phyloP scores from a whole-genome alignment of 2,888 invertebrate genomes.

The Xanthorhoe designata region DNA sequence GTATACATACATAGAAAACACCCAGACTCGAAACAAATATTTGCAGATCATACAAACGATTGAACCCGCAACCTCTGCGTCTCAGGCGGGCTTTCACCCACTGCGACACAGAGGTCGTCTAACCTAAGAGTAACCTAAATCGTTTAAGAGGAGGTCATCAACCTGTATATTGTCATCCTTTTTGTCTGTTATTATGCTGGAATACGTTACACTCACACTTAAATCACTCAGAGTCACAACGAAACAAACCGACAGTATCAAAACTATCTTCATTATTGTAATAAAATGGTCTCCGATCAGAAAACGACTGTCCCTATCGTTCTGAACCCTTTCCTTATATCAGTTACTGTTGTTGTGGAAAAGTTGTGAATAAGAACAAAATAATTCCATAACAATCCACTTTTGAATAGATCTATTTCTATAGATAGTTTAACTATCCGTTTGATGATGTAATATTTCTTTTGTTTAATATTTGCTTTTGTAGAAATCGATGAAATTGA shows the following conservation, averaged over 20 bases:
- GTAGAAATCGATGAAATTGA: neutral
- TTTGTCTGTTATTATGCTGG: no score
- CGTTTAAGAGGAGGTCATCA: no score
- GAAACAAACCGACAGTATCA: neutral
- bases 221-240: neutral
- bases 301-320: conserved; percentile 1
- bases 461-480: neutral
- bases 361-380: neutral
- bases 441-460: neutral
- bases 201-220: neutral
- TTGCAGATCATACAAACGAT: no score
- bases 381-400: conserved; percentile 2
- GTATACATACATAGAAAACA: no score
- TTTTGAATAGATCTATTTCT: conserved; percentile 4
- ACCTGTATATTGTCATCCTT: no score
- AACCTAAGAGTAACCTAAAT: no score
- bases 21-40: no score
- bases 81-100: no score
- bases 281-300: neutral
- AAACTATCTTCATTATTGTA: conserved; percentile 4
- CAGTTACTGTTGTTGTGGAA: neutral
- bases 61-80: no score
- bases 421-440: neutral
- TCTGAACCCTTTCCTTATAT: conserved; percentile 1
- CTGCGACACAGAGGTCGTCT: no score